Conservation (phyloP, 1,140 invertebrate genomes). For the Manduca sexta region DNA sequence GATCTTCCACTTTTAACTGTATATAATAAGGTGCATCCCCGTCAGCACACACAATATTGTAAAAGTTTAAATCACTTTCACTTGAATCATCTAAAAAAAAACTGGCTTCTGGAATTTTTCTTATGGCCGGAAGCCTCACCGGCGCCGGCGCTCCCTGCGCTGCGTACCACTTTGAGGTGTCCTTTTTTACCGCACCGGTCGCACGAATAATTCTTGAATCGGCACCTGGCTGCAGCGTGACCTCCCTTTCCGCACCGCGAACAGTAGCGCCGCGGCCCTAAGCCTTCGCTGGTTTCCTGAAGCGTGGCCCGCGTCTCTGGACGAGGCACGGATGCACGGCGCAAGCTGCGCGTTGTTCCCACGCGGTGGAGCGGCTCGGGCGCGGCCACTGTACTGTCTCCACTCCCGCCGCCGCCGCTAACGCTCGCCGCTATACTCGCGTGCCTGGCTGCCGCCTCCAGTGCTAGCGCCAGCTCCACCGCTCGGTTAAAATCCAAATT, state of each 20-base stretch:
- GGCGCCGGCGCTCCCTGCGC: background rate
- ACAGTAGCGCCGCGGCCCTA: background rate
- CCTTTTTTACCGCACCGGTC: background rate
- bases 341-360: too few relatives aligned
- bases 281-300: too few relatives aligned
- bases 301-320: too few relatives aligned
- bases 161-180: background rate
- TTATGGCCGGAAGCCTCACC: too few relatives aligned
- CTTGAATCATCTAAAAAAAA: too few relatives aligned
- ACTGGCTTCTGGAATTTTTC: too few relatives aligned
- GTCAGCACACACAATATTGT: too few relatives aligned
- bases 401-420: background rate
- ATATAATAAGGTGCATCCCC: too few relatives aligned
- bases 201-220: background rate
- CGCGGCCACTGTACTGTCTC: background rate
- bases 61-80: too few relatives aligned
- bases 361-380: background rate
- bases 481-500: background rate
- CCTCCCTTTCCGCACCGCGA: background rate
- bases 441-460: constrained; percentile 1
- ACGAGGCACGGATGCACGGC: too few relatives aligned
- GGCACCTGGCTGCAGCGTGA: background rate
- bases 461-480: background rate
- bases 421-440: background rate
- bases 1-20: too few relatives aligned